Evolutionary conservation across 2,113 vertebrate genomes (phyloP), one percentile per base, ranked within the genome.

Genomic region (Isichthys henryi): DNA sequence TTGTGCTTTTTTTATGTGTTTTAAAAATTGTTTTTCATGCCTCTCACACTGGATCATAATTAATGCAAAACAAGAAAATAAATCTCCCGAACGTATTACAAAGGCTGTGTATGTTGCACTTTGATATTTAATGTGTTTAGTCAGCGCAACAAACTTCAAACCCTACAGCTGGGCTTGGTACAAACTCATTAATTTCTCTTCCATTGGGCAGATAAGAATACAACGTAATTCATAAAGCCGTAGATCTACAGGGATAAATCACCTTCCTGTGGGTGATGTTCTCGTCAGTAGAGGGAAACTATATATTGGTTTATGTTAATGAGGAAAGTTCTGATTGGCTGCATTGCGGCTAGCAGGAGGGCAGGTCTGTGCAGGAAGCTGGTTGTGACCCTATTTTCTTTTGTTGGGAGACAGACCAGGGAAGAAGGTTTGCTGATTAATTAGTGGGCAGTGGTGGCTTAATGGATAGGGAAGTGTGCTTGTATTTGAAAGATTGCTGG

Each of bases 81-180:
- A 50, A 86, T 86, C 27, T 86, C 46, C 49, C 49, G 11, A 11
- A 52, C 27, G 19, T 53, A n/a, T 86, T 86, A 86, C 49, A 86
- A 86, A 86, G 49, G 31, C 85, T 48, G 45, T 86, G 83, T 86
- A 52, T 86, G 85, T 52, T 80, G 35, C 74, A 80, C 74, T 43
- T 80, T 43, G 74, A 80, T 86, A 84, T 86, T 86, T 86, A 52
- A 86, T 86, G 49, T 31, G 49, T 86, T 86, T 53, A 86, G 35
- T 62, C 21, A 62, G n/a, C 21, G 39, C 35, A 43, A 46, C 56
- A 88, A 23, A 45, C 35, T 43, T 66, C 19, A 88, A 45, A 45
- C 49, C 49, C 56, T 88, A 62, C 87, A 31, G 56, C 49, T 56
- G 31, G 50, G 53, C 35, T 88, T 21, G 35, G 27, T 88, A 58